These are phyloP conservation scores for Rotaria socialis DNA, from an alignment of 2,888 invertebrate genomes.

Conservation along the genomic window DNA sequence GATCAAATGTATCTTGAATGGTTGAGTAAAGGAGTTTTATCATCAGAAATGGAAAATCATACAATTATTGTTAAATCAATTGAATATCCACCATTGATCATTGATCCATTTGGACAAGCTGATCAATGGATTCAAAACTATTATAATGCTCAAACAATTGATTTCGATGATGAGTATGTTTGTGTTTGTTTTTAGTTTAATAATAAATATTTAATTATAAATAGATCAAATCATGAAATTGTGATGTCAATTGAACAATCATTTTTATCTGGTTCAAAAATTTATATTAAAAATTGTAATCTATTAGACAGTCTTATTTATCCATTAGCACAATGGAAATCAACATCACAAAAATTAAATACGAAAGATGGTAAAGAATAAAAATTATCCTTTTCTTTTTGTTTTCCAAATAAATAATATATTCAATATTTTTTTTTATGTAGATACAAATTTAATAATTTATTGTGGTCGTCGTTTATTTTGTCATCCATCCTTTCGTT, in stretches of 20 bases:
- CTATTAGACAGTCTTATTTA: constrained; percentile 41
- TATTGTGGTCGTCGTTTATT: constrained; percentile 43
- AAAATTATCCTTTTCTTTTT: too few relatives aligned
- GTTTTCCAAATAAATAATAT: too few relatives aligned
- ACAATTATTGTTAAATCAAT: constrained; percentile 39
- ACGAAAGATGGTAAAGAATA: neutral
- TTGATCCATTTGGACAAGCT: constrained; percentile 39
- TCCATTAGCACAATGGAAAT: constrained; percentile 43
- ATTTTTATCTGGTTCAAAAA: constrained; percentile 40
- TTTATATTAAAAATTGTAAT: constrained; percentile 38
- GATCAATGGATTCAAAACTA: constrained; percentile 41
- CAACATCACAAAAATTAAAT: neutral
- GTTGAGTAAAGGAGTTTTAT: constrained; percentile 32
- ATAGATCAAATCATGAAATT: constrained; percentile 38
- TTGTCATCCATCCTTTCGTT: constrained; percentile 40
- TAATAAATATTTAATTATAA: too few relatives aligned
- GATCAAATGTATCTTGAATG: constrained; percentile 39
- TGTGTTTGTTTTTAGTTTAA: neutral
- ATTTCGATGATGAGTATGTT: constrained; percentile 14
- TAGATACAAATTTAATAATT: constrained; percentile 44
- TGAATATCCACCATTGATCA: constrained; percentile 39
- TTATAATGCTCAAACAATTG: neutral
- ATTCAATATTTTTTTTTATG: too few relatives aligned
- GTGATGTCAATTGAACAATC: constrained; percentile 42
- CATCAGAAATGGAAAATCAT: constrained; percentile 41